Base-by-base conservation (phyloP, 1,140 invertebrate genomes). In the Drosophila pseudoananassae region DNA sequence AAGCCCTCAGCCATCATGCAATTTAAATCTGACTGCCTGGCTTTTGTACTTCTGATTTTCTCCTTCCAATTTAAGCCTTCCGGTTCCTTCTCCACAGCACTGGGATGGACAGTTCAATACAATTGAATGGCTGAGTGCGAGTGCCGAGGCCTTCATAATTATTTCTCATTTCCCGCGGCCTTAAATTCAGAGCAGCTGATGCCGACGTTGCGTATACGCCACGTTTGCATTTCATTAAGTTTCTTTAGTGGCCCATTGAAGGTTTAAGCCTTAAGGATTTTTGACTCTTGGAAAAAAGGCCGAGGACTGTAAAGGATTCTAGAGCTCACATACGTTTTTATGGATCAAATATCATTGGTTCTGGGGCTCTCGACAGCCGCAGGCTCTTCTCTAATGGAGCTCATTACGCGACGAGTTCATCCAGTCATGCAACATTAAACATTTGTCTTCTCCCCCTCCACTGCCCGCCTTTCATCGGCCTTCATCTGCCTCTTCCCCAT, bases 151-250 rank as follows among this genome's bases (percentile, higher is more conserved):
- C 47, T 52, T 15, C 57, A 73, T 36, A 63, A 56, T 78, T 76
- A 47, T 31, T 58, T 31, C 23, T 6, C 15, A 25, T 20, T 40
- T 23, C 10, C 25, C 45, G 78, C 78, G 46, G 52, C 51, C 54
- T 38, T 59, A 47, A 54, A 53, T 45, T 6, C 33, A 14, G n/a
- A 12, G 27, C 31, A 51, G 9, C 15, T 40, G 58, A 15, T 29
- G 25, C 17, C 14, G 4, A 4, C 58, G 25, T 59, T 59, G 47
- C 61, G 57, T 73, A 81, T 82, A 73, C 73, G 73, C 55, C 10
- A 56, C 61, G 77, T 81, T 82, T 76, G 78, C 63, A 60, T 77
- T 77, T 82, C 58, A 81, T 82, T 82, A 81, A 77, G 53, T 65
- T 54, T 43, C 10, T 12, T 36, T 3, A 36, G 33, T n/a, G 12